Conservation (phyloP, 2,797 vertebrate genomes). For the Characodon lateralis region DNA sequence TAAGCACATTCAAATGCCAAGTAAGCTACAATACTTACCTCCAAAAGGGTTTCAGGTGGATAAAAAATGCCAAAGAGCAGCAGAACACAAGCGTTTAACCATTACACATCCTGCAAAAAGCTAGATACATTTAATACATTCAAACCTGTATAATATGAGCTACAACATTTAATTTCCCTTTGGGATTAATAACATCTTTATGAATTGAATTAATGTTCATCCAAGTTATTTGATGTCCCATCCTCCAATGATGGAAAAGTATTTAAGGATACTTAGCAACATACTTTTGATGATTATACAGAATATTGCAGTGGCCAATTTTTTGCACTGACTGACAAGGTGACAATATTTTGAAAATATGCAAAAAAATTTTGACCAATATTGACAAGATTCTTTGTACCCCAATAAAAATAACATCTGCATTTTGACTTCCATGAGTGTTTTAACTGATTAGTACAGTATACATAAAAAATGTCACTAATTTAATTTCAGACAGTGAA, state of each 20-base stretch:
- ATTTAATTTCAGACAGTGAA: too few species aligned
- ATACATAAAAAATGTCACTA: too few species aligned
- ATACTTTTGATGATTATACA: background rate
- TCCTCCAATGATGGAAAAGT: background rate
- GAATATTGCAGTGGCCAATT: background rate
- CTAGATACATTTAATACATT: background rate
- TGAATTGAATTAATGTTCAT: too few species aligned
- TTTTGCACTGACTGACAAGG: background rate
- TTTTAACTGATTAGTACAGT: too few species aligned
- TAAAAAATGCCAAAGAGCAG: constrained; percentile 3
- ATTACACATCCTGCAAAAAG: background rate
- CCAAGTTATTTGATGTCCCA: background rate
- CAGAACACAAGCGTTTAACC: background rate
- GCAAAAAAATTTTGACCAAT: background rate
- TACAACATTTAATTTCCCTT: too few species aligned
- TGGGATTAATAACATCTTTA: too few species aligned
- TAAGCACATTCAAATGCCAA: constrained; percentile 54
- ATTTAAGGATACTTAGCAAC: background rate
- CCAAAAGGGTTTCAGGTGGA: constrained; percentile 31
- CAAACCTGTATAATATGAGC: too few species aligned
- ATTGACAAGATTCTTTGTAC: background rate
- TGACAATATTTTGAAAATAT: background rate
- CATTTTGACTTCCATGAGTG: background rate
- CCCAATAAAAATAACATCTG: background rate
- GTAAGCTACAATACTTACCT: constrained; percentile 21